Percentiles rank a stretch among this genome's conserved stretches.
Evolutionary conservation across 2,113 vertebrate species (phyloP).

Genomic region (Galemys pyrenaicus): DNA sequence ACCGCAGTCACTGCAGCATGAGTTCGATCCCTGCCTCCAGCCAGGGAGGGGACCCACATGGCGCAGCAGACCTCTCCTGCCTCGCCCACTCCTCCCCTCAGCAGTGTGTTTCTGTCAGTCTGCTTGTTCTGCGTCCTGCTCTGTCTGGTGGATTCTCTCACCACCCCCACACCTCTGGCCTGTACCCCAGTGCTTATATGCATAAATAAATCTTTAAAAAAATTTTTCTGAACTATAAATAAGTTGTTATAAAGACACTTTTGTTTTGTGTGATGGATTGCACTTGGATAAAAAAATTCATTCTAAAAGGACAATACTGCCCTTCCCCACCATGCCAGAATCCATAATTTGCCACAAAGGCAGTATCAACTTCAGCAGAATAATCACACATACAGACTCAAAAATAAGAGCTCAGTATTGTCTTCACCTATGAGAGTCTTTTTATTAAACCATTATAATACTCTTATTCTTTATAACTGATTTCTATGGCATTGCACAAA

Average conservation of each 20-base stretch:
- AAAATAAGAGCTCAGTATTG: neutral
- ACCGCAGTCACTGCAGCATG: too few relatives aligned
- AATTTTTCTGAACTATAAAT: neutral
- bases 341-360: neutral
- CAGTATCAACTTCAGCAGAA: neutral
- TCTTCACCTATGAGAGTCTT: neutral
- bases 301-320: constrained; percentile 2
- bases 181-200: too few relatives aligned
- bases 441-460: neutral
- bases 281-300: neutral
- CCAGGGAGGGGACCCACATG: too few relatives aligned
- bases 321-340: neutral
- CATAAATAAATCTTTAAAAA: too few relatives aligned
- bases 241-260: constrained; percentile 43
- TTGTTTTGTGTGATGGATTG: neutral
- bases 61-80: too few relatives aligned
- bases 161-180: too few relatives aligned
- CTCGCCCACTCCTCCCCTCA: too few relatives aligned
- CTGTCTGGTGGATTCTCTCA: too few relatives aligned
- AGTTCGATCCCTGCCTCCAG: too few relatives aligned
- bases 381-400: neutral
- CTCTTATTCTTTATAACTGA: constrained; percentile 17
- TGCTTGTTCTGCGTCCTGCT: too few relatives aligned
- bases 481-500: neutral
- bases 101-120: too few relatives aligned